Percentiles rank a stretch among this genome's conserved stretches.
Conservation (phyloP, 2,888 invertebrate genomes). For the Sepioteuthis lessoniana region DNA sequence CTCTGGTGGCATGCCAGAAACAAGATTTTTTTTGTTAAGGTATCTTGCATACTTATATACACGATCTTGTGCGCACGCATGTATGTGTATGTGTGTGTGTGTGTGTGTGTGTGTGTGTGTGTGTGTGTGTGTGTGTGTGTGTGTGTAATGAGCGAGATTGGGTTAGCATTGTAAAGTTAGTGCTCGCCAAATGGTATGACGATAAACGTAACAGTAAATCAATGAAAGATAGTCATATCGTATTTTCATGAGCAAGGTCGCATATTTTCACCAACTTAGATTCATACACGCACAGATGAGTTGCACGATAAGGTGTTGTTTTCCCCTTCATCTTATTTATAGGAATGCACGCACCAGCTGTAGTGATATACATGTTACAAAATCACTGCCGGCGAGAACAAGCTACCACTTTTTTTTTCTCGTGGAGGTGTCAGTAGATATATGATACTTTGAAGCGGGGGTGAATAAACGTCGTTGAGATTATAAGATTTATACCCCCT, state of each 20-base stretch:
- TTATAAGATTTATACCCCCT: no score
- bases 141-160: no score
- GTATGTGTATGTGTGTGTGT: no score
- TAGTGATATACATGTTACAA: not conserved
- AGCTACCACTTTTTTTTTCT: not conserved
- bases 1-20: no score
- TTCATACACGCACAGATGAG: not conserved
- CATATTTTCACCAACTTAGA: not conserved
- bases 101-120: not conserved
- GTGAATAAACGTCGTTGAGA: no score
- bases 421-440: no score
- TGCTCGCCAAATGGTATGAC: not conserved
- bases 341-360: not conserved
- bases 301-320: not conserved
- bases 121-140: not conserved
- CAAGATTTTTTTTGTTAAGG: no score
- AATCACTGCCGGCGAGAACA: not conserved
- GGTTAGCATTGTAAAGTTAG: not conserved
- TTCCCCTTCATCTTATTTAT: not conserved
- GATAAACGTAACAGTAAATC: not conserved
- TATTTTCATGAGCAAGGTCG: not conserved
- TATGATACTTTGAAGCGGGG: no score
- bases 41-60: no score
- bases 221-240: not conserved
- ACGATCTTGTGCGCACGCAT: no score